These are phyloP conservation scores for Drosophila nr. perissopoda DNA, from an alignment of 2,888 invertebrate species.

Conservation along the genomic window DNA sequence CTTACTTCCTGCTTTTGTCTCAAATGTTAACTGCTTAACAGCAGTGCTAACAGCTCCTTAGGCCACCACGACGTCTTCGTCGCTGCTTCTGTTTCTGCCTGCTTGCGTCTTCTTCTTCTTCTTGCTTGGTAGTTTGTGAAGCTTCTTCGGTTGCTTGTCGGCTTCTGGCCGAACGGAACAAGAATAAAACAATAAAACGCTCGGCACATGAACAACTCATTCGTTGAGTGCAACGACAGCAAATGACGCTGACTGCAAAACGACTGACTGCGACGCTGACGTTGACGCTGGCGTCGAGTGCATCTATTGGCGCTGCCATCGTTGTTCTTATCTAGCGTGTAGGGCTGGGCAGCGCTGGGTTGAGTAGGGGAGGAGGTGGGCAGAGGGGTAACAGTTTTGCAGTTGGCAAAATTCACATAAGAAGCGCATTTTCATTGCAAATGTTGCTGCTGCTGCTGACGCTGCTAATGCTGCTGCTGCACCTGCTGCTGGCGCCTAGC, in stretches of 20 bases:
- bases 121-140: constrained; percentile 13
- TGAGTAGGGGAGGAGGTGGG: neutral
- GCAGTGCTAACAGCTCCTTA: constrained; percentile 36
- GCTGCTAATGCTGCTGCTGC: constrained; percentile 28
- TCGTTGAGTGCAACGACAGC: constrained; percentile 68
- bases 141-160: constrained; percentile 39
- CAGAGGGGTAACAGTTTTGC: constrained; percentile 36
- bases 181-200: constrained; percentile 47
- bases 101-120: neutral
- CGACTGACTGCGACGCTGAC: constrained; percentile 36
- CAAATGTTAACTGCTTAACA: constrained; percentile 36
- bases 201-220: constrained; percentile 14
- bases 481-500: constrained; percentile 56
- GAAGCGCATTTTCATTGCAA: constrained; percentile 76
- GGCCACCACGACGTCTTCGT: constrained; percentile 37
- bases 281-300: constrained; percentile 70
- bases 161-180: constrained; percentile 38
- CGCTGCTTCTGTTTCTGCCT: constrained; percentile 14
- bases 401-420: constrained; percentile 63
- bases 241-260: constrained; percentile 60
- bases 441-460: constrained; percentile 44
- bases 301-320: constrained; percentile 67
- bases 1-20: constrained; percentile 49
- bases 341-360: neutral
- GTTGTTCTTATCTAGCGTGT: constrained; percentile 42